Evolutionary conservation across 2,888 invertebrate genomes (phyloP), one percentile per base, ranked within the genome.

Genomic region (Choreutis nemorana): DNA sequence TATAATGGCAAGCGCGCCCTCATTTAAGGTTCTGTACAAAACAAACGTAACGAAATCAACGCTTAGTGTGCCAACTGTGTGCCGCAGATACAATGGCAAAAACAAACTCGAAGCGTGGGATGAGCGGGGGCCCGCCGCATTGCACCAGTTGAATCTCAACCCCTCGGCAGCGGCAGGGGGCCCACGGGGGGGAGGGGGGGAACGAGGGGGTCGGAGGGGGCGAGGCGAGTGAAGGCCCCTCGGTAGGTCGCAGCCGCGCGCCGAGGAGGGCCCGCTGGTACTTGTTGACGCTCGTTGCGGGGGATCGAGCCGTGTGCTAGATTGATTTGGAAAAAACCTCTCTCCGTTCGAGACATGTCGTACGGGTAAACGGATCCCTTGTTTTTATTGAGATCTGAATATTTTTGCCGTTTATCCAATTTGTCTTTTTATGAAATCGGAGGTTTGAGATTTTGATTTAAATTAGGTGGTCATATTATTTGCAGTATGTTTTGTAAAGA

Each of bases 81-180:
- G 45, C 47, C 49, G 50, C 49, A 44, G 45, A 48, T 49, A 56
- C 55, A 55, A 54, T 54, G 42, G 60, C 52, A 59, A 63, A 61
- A 61, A 64, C 57, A 58, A 58, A 55, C 52, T 26, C 45, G 44
- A 41, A 43, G n/a, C 40, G 45, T 57, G 60, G 61, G 50, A 72
- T 65, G 53, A 57, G 50, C 44, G 51, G 43, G 56, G 51, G 58
- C 54, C 58, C 68, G 64, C 68, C 73, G 77, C 77, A 77, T 72
- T 77, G 77, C 75, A 77, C 75, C 75, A 77, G 77, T 77, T 77
- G 77, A 77, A 73, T 75, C 67, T 70, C 68, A 53, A 64, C 71
- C 65, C 61, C 47, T 40, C 34, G 34, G 40, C 44, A 32, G 42
- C 40, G 37, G 32, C 26, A 36, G 36, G 41, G 44, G 34, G 24